These are phyloP conservation scores for Acanthisitta chloris DNA, from an alignment of 2,113 vertebrate species.

Conservation along the genomic window DNA sequence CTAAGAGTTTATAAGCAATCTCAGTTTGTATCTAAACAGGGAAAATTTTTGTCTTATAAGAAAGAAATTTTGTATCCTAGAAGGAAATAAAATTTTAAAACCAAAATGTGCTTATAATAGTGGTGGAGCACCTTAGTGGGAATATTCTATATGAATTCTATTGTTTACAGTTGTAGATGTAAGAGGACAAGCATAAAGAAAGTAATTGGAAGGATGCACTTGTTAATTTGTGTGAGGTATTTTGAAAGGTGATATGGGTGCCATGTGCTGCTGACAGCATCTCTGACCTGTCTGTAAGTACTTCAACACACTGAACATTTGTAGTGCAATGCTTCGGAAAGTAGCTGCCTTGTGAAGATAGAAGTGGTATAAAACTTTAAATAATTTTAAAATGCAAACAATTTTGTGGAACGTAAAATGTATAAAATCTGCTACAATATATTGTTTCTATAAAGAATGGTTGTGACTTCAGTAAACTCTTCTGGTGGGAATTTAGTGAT, in stretches of 20 bases:
- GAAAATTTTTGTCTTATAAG: neutral
- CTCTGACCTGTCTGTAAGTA: neutral
- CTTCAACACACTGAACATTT: neutral
- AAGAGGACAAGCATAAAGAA: neutral
- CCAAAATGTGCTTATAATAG: neutral
- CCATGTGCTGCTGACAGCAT: neutral
- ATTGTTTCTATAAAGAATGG: neutral
- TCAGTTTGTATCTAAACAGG: neutral
- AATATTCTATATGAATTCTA: neutral
- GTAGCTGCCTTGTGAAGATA: neutral
- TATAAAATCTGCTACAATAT: neutral
- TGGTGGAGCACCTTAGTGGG: neutral
- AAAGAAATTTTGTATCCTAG: neutral
- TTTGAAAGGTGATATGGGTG: neutral
- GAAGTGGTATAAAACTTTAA: neutral
- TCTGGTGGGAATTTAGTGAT: neutral
- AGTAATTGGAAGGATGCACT: neutral
- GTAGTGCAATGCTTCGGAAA: neutral
- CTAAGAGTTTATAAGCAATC: neutral
- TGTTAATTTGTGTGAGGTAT: neutral
- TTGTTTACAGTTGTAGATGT: neutral
- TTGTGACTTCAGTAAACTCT: neutral
- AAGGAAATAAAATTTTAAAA: neutral
- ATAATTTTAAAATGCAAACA: neutral
- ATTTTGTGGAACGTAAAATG: constrained; percentile 1